Evolutionary conservation across 2,797 vertebrate species (phyloP), one percentile per base, ranked within the genome.

Genomic region (Pagetopsis macropterus): DNA sequence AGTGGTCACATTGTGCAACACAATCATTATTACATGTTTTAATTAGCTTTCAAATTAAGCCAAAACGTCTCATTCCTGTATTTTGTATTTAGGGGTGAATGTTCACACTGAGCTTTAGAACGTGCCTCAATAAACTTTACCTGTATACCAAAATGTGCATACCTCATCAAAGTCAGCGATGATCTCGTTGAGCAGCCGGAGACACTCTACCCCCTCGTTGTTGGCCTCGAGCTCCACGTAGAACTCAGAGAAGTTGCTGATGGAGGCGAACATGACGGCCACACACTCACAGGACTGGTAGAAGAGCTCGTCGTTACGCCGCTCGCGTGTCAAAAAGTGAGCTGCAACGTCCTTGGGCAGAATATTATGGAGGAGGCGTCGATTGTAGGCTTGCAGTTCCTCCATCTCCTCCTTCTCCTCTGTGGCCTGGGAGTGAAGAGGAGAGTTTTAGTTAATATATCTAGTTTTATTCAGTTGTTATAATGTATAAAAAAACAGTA

Each of bases 351-450:
- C 97, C 90, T 98, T 98, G 58, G 97, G 97, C 80, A 98, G 93
- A 83, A 99, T 99, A 83, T 99, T 99, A 76, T 98, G 97, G 65
- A 99, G 95, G 78, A 99, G 94, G 79, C 97, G 94, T 5, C 97
- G 94, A 82, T 99, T 99, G 86, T 98, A 99, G 3, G 97, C 97
- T 90, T 99, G 97, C 6, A 99, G 94, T 74, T 99, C 96, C 87
- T 99, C 97, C 97, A 99, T 99, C 88, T 98, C 97, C 85, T 99
- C 97, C 88, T 99, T 99, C 93, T 99, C 97, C 3, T 97, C 95
- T 3, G 97, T 98, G 62, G 97, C 97, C 97, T 99, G 88, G 1
- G 7, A 81, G 65, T 2, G 0, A 70, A 68, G 51, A 16, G 33
- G 8, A 37, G 7, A 8, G 43, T 16, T 49, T 72, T n/a, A 54